These are phyloP conservation scores for Megaceryle alcyon DNA, from an alignment of 2,797 vertebrate genomes.

Conservation along the genomic window DNA sequence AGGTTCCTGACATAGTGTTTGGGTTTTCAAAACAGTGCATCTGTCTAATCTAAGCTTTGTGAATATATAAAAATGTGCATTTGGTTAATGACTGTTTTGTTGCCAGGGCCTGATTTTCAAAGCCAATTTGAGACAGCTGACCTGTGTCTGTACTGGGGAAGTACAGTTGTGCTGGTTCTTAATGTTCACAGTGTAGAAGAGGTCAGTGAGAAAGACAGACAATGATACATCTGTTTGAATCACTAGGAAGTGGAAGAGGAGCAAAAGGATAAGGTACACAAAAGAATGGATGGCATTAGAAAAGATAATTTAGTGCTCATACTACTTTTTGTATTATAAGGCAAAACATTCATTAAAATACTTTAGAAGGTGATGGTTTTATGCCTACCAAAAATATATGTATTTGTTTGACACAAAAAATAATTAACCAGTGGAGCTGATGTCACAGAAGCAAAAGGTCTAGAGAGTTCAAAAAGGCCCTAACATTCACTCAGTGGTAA, in stretches of 20 bases:
- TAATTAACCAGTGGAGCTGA: neutral
- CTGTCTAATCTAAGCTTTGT: neutral
- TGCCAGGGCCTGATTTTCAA: neutral
- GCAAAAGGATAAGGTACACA: neutral
- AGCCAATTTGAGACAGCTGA: neutral
- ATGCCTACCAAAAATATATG: neutral
- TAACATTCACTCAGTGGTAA: neutral
- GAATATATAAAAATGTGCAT: neutral
- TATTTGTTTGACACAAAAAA: neutral
- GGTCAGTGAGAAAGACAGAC: accelerated
- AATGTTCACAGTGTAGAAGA: neutral
- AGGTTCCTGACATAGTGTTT: neutral
- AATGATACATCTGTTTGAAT: neutral
- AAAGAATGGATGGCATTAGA: neutral
- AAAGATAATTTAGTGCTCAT: neutral
- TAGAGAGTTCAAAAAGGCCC: neutral
- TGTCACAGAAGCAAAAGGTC: neutral
- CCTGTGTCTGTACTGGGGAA: neutral
- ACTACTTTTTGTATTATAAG: neutral
- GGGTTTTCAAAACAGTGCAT: neutral
- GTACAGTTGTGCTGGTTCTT: neutral
- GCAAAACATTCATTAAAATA: neutral
- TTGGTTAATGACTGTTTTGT: neutral
- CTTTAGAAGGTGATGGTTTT: neutral
- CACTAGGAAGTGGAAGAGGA: neutral